These are phyloP conservation scores for Baccha elongata DNA, from an alignment of 2,888 invertebrate genomes.

Conservation along the genomic window DNA sequence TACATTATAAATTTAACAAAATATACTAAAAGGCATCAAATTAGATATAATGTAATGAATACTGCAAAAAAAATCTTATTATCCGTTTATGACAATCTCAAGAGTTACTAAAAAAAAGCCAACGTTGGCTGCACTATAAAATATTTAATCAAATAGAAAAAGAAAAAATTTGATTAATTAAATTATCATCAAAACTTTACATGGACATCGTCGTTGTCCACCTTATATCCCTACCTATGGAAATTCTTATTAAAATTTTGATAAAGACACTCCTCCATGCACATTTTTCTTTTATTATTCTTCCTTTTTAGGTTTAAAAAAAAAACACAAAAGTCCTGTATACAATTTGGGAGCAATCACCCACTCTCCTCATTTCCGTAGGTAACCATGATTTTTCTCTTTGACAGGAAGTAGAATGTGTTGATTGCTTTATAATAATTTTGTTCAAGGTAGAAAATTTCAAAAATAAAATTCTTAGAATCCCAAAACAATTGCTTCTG, in stretches of 20 bases:
- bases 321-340: neutral
- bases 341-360: constrained; percentile 15
- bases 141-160: neutral
- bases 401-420: constrained; percentile 21
- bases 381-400: constrained; percentile 8
- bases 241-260: neutral
- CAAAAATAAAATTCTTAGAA: neutral
- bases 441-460: constrained; percentile 16
- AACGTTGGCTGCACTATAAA: neutral
- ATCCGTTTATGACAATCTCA: neutral
- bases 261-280: neutral
- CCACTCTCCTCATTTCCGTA: neutral
- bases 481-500: neutral
- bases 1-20: constrained; percentile 38
- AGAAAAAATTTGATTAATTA: constrained; percentile 23
- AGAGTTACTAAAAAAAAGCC: neutral
- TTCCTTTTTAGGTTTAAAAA: constrained; percentile 9
- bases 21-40: constrained; percentile 8
- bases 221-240: neutral
- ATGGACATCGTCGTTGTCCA: neutral
- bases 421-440: constrained; percentile 30
- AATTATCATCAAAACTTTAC: constrained; percentile 21
- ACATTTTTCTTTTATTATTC: neutral
- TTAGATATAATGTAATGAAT: constrained; percentile 14
- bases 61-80: neutral